Evolutionary conservation across 2,113 vertebrate species (phyloP), one percentile per base, ranked within the genome.

Genomic region (Nesoenas mayeri): DNA sequence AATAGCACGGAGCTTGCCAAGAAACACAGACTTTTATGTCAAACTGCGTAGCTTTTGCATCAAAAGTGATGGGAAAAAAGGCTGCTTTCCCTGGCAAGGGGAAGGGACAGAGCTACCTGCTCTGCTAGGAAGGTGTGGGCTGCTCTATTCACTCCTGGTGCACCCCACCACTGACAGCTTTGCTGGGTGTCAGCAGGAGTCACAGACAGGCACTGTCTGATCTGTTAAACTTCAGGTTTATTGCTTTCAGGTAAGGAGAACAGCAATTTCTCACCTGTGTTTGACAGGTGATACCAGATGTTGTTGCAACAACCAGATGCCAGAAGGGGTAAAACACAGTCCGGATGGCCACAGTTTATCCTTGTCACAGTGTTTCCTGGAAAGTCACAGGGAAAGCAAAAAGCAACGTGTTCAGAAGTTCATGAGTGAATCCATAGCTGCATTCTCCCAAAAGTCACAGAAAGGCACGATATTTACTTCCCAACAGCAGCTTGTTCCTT

Each of bases 201-300:
- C 74, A 78, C 29, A 70, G 56, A 34, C 1, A 0, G 36, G 12
- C 62, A 21, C 15, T 53, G 21, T 42, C 7, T 66, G 34, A 32
- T 89, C 60, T 51, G 19, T 31, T 67, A 53, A 81, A 53, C 24
- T 38, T 90, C 38, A 44, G 7, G 9, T 96, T 96, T 96, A 96
- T 96, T 97, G 18, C 13, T 92, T 60, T 78, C 28, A 64, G 25
- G 16, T 26, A 48, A 84, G 40, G 40, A 77, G 22, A 85, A 67
- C 78, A 32, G 12, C 34, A 44, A 21, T 17, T 91, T 77, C 73
- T 73, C 62, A 34, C 11, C 36, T 34, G 29, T 6, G 5, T 3
- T 0, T 10, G 24, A 44, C 42, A 89, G 56, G 16, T 42, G 40
- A 40, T 40, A 40, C 40, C 40, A 40, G 40, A 40, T 40, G 40